Conservation (phyloP, 2,888 invertebrate species). For the Microplitis manilae region DNA sequence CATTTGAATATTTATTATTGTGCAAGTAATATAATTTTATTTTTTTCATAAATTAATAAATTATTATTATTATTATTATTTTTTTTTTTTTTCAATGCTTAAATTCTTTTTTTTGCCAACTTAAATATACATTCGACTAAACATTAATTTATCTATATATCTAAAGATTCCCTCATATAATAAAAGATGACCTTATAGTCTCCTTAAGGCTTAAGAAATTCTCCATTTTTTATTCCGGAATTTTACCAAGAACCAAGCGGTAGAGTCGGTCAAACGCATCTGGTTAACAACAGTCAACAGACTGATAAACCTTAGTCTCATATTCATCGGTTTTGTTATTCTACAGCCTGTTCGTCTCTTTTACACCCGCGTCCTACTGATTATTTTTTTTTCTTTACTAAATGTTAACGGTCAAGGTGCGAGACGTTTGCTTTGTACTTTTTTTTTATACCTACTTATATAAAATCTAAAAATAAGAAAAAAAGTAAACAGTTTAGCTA, state of each 20-base stretch:
- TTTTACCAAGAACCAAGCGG: not conserved
- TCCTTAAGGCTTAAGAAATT: not conserved
- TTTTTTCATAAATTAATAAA: not conserved
- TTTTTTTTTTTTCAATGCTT: not conserved
- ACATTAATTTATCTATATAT: not conserved
- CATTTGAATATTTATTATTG: not conserved
- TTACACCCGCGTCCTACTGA: not conserved
- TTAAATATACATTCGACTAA: not conserved
- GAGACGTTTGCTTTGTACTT: not conserved
- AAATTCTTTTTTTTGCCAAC: not conserved
- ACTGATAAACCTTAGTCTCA: conserved; percentile 12
- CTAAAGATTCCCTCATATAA: not conserved
- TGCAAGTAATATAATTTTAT: not conserved
- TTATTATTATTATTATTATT: not conserved
- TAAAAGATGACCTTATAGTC: not conserved
- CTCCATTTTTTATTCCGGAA: not conserved
- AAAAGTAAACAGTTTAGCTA: not conserved
- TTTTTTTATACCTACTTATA: not conserved
- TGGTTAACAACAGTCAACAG: conserved; percentile 20
- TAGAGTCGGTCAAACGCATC: conserved; percentile 11
- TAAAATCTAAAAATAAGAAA: not conserved
- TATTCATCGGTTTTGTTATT: conserved; percentile 14
- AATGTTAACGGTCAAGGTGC: conserved; percentile 15
- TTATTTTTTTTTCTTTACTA: not conserved
- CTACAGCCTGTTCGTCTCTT: not conserved